Conservation (phyloP, 2,888 invertebrate genomes). For the Xestia ashworthii region DNA sequence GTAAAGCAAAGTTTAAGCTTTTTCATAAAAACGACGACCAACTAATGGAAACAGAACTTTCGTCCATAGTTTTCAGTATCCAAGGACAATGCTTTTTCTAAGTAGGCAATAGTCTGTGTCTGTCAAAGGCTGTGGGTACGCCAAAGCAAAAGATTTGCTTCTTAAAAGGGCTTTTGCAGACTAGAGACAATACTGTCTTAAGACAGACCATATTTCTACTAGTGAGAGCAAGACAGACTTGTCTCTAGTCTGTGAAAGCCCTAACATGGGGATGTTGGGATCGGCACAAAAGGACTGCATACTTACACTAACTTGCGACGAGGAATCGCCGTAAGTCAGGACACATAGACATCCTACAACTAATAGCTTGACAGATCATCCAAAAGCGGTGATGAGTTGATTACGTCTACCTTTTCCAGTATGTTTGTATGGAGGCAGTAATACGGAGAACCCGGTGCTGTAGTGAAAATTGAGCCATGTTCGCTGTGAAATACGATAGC, state of each 20-base stretch:
- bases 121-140: neutral
- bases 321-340: neutral
- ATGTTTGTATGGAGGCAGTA: neutral
- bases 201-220: no score
- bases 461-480: neutral
- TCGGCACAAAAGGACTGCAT: neutral
- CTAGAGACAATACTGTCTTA: no score
- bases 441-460: neutral
- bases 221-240: no score
- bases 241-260: no score
- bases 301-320: neutral
- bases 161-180: neutral
- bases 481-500: neutral
- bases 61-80: constrained; percentile 2
- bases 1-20: neutral
- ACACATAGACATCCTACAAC: neutral
- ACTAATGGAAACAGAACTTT: constrained; percentile 3
- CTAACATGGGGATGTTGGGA: neutral
- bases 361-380: neutral
- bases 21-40: neutral
- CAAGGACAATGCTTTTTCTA: constrained; percentile 12
- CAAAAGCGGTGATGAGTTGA: neutral
- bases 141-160: constrained; percentile 33
- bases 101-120: neutral
- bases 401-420: neutral